Evolutionary conservation across 2,113 vertebrate species (phyloP), one percentile per base, ranked within the genome.

Genomic region (Corythornis madagascariensis): DNA sequence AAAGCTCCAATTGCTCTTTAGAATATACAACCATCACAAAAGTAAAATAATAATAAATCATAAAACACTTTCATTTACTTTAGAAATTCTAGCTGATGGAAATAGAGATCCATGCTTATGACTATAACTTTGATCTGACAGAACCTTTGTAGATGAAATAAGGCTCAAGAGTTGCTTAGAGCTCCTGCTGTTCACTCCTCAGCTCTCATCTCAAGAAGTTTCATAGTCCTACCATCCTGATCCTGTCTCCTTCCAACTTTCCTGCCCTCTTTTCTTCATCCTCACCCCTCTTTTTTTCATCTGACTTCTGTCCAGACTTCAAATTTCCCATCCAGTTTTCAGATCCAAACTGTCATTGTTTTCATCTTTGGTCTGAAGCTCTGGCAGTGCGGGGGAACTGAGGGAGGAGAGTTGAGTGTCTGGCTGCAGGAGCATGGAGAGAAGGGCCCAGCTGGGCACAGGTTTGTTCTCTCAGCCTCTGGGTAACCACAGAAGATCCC

Each of bases 1-100:
- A 81, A 77, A 81, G 17, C 22, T 83, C 26, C 65, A 77, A 2
- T 63, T 94, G 56, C 48, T 81, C 72, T 74, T 91, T 83, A 64
- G 88, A 93, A 70, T 91, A 76, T 87, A 94, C 42, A 95, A 83
- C 64, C 38, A 20, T 70, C 56, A 57, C 72, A 89, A 69, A 74
- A 84, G 9, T 57, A 84, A 94, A 95, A 94, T 81, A 75, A 86
- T 73, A 90, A 38, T 38, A 38, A 38, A 38, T 38, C 38, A 38
- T 38, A 38, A 38, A 38, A 38, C 38, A 38, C 38, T 38, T 38
- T 38, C 38, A 10, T 38, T 38, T 38, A 38, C 10, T 38, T 38
- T 38, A 38, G 38, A 38, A 38, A 38, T 38, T 38, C 38, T 38
- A 38, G 38, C 38, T 38, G 38, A 38, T 38, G 38, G 38, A 10